Evolutionary conservation across 2,797 vertebrate genomes (phyloP), one percentile per base, ranked within the genome.

Genomic region (Leptoclinus maculatus): DNA sequence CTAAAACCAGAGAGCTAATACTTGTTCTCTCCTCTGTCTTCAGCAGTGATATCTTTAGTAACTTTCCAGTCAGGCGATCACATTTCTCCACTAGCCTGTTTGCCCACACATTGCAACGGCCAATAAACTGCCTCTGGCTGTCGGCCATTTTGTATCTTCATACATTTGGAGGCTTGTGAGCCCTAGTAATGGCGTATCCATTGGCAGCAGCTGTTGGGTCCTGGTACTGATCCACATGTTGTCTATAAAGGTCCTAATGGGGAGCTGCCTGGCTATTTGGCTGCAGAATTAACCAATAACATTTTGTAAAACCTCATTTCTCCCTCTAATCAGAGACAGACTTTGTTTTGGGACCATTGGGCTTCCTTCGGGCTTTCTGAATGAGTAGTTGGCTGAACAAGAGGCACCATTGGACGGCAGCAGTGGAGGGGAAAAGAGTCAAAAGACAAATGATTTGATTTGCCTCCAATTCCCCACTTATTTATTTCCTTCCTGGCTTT

Each of bases 301-400:
- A 86, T 88, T 89, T 83, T 69, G 86, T 87, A 86, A 88, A 88
- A 88, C 57, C 90, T 88, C 67, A 87, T 90, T 91, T 91, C 85
- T 91, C 72, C 69, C 85, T 70, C 81, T 92, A 91, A 92, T 92
- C 83, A 88, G 80, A 83, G 77, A 82, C 88, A 91, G 82, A 87
- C 80, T 88, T 88, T 89, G 80, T 90, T 89, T 86, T 87, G 74
- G 85, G 85, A 76, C 76, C 34, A 16, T 17, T 65, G 84, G 78
- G 73, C 65, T 83, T 88, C 81, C 84, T 82, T 82, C 66, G 0
- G 66, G 74, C 76, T 66, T 68, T 78, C 68, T 71, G 73, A 76
- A 70, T 81, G 80, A 86, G 79, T 79, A 67, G 80, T 66, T 90
- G 81, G 86, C 79, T 71, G 76, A 84, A 69, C 60, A 76, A 62